phyloP scores from a whole-genome alignment of 2,797 vertebrate genomes.

The Alectoris magna region DNA sequence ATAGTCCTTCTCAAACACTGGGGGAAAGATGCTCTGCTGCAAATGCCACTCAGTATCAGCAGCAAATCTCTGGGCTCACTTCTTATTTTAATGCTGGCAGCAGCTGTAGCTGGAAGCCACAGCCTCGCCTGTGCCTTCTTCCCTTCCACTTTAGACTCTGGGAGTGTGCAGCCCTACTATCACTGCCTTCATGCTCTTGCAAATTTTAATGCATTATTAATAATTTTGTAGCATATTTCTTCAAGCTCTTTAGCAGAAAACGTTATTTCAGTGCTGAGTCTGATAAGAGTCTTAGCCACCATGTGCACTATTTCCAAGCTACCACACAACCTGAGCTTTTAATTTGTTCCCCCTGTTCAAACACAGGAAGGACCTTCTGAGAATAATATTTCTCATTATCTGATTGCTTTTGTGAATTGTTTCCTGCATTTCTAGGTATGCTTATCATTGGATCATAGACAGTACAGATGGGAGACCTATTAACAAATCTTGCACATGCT shows the following conservation, averaged over 20 bases:
- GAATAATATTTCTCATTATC: constrained; percentile 73
- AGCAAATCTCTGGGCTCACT: background rate
- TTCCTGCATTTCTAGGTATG: constrained; percentile 62
- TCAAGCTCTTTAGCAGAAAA: constrained; percentile 71
- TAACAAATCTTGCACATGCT: background rate
- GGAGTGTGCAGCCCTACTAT: constrained; percentile 51
- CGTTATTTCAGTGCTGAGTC: constrained; percentile 63
- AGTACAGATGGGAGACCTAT: constrained; percentile 59
- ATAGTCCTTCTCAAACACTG: background rate
- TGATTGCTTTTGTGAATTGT: constrained; percentile 70
- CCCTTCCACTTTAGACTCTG: constrained; percentile 13
- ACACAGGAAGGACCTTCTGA: constrained; percentile 70
- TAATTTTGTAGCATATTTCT: constrained; percentile 72
- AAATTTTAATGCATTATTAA: constrained; percentile 77
- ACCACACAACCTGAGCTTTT: constrained; percentile 63
- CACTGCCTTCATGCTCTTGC: constrained; percentile 53
- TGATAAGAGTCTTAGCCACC: constrained; percentile 66
- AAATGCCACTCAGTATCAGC: background rate
- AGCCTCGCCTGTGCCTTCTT: constrained; percentile 26
- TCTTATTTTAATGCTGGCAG: background rate
- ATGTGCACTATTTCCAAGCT: constrained; percentile 60
- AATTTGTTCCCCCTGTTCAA: constrained; percentile 66
- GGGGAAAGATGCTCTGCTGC: background rate
- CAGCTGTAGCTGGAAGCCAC: constrained; percentile 26
- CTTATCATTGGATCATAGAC: constrained; percentile 54